These are phyloP conservation scores for Zapus hudsonius DNA, from an alignment of 2,113 vertebrate genomes.

Conservation along the genomic window DNA sequence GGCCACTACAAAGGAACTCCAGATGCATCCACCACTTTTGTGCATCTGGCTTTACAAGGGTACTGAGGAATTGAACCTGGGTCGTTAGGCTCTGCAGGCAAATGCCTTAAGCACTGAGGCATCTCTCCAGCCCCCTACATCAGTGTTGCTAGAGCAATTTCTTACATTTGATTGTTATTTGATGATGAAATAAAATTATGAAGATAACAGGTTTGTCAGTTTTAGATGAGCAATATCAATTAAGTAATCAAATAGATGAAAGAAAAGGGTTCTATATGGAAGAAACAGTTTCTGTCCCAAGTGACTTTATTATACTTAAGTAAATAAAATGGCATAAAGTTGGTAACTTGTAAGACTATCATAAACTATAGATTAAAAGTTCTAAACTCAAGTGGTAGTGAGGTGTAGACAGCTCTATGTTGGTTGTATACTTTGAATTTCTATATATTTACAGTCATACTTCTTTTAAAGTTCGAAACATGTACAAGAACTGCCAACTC, in stretches of 20 bases:
- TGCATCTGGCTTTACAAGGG: too few relatives aligned
- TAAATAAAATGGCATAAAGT: slow-evolving; percentile 16
- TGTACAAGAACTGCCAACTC: background rate
- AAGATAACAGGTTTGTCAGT: slow-evolving; percentile 58
- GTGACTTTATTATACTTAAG: slow-evolving; percentile 54
- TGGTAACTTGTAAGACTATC: slow-evolving; percentile 21
- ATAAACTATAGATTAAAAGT: slow-evolving; percentile 29
- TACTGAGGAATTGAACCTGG: too few relatives aligned
- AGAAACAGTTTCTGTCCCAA: slow-evolving; percentile 37
- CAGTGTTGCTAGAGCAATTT: slow-evolving; percentile 61
- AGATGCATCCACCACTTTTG: too few relatives aligned
- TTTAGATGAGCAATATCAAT: slow-evolving; percentile 50
- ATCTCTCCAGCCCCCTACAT: too few relatives aligned
- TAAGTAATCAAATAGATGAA: slow-evolving; percentile 29
- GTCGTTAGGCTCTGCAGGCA: too few relatives aligned
- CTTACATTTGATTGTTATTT: slow-evolving; percentile 13
- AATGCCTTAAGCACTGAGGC: too few relatives aligned
- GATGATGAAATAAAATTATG: slow-evolving; percentile 47
- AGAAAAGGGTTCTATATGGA: slow-evolving; percentile 15
- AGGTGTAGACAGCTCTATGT: background rate
- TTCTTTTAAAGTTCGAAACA: slow-evolving; percentile 18
- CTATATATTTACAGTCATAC: background rate
- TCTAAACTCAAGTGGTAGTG: background rate
- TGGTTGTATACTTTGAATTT: slow-evolving; percentile 25
- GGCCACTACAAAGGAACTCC: too few relatives aligned